Evolutionary conservation across 2,888 invertebrate genomes (phyloP).

Genomic region (Nephrotoma appendiculata): DNA sequence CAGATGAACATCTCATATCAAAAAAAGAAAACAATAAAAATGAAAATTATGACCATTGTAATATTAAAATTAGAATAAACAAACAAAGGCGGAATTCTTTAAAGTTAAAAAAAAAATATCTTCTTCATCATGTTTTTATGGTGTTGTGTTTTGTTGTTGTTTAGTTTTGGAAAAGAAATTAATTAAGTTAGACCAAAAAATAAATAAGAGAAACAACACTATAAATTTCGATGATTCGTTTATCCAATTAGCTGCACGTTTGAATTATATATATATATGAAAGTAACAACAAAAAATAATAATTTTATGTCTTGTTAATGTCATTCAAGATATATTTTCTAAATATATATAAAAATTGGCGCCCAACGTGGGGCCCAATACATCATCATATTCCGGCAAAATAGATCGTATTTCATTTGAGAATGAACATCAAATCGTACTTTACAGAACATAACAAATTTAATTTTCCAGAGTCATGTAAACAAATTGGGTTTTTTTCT

Average conservation of each 20-base stretch:
- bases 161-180: not conserved
- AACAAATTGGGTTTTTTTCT: not conserved
- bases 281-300: not conserved
- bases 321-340: not conserved
- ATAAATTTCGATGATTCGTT: not conserved
- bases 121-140: conserved; percentile 1
- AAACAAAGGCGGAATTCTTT: not conserved
- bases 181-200: not conserved
- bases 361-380: not conserved
- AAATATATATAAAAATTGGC: not conserved
- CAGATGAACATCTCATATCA: not conserved
- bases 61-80: not conserved
- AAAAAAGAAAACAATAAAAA: not conserved
- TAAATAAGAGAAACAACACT: not conserved
- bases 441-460: not conserved
- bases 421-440: not conserved
- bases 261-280: not conserved
- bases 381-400: not conserved
- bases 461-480: not conserved
- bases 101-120: not conserved
- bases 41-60: not conserved
- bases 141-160: not conserved
- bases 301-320: not conserved
- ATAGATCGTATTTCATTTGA: not conserved
- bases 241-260: not conserved